phyloP scores from a whole-genome alignment of 2,888 invertebrate species.

The Dryococelus australis region DNA sequence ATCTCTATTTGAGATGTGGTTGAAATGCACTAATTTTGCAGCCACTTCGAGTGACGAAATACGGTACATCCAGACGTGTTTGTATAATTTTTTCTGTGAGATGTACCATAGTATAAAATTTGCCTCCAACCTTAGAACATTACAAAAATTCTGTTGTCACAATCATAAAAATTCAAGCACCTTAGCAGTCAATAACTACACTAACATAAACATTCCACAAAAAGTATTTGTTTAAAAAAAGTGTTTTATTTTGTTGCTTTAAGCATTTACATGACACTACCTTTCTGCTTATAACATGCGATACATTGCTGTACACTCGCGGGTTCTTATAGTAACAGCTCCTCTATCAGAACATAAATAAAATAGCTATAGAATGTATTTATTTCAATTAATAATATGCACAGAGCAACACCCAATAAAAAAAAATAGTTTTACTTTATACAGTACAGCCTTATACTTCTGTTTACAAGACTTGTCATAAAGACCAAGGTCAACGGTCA shows the following conservation, averaged over 20 bases:
- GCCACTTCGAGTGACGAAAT: no score
- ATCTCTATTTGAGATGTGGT: no score
- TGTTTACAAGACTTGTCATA: background rate
- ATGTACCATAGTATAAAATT: no score
- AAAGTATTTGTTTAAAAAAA: background rate
- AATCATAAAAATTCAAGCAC: no score
- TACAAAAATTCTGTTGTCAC: no score
- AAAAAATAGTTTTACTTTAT: background rate
- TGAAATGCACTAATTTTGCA: no score
- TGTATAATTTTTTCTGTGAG: no score
- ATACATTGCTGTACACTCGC: background rate
- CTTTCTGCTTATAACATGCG: slow-evolving; percentile 1
- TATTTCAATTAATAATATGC: background rate
- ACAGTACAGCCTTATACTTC: background rate
- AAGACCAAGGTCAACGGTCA: background rate
- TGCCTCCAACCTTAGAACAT: no score
- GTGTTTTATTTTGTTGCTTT: background rate
- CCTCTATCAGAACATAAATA: background rate
- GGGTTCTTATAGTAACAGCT: background rate
- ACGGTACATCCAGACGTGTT: no score
- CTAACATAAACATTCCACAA: background rate
- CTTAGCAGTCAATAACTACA: no score
- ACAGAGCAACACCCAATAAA: background rate
- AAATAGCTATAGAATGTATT: background rate
- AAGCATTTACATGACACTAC: slow-evolving; percentile 9